Base-by-base conservation (phyloP, 2,113 vertebrate genomes). In the Ammospiza nelsoni region DNA sequence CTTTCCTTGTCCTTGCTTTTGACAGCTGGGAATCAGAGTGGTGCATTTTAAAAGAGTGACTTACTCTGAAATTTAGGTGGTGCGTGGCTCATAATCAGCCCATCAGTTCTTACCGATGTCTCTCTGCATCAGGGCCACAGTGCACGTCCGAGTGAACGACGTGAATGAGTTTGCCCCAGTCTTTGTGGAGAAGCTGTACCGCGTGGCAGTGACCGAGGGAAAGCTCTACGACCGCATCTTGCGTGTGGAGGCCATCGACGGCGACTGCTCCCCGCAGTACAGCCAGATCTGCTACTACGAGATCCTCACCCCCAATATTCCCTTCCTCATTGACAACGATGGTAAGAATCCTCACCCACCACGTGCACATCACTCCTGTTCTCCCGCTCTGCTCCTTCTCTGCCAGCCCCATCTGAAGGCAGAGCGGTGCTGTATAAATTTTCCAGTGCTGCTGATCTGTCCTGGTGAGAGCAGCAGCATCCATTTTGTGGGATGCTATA, bases 241-340 rank as follows among this genome's bases (percentile, higher is more conserved):
- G 78, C 98, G 99, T 0, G 99, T 99, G 93, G 99, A 99, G 97
- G 99, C 99, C 62, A 97, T 99, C 21, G 99, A 99, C 3, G 99
- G 99, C 0, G 99, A 99, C 98, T 99, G 99, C 96, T 99, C 99
- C 0, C 99, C 99, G 0, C 99, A 99, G 97, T 99, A 99, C 97
- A 99, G 99, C 98, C 99, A 99, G 97, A 99, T 99, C 94, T 99
- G 99, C 98, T 99, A 99, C 98, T 99, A 99, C 6, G 99, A 99
- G 98, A 99, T 99, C 97, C 98, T 99, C 87, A 99, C 99, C 4
- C 99, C 99, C 37, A 99, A 99, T 20, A 98, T 99, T 63, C 99
- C 99, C 92, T 99, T 99, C 73, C 98, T 99, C 89, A 99, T 99
- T 11, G 99, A 99, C 98, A 99, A 99, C 2, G 99, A 99, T 0